phyloP scores from a whole-genome alignment of 1,140 invertebrate genomes.

The Spodoptera litura region DNA sequence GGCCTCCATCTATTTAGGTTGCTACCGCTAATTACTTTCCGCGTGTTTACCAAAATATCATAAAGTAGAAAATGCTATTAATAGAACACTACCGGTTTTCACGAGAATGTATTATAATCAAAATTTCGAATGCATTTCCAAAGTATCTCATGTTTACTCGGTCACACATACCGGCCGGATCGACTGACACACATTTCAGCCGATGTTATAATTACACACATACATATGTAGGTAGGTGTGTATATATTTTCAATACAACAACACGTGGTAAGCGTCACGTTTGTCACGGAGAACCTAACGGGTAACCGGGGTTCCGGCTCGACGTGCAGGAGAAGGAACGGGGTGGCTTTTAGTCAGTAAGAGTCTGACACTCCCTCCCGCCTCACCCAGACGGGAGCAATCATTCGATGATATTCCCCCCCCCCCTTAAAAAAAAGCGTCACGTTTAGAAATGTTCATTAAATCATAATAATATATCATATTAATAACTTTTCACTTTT shows the following conservation, averaged over 20 bases:
- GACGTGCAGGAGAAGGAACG: too few relatives aligned
- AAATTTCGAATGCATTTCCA: slow-evolving; percentile 40
- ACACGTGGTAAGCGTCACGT: slow-evolving; percentile 24
- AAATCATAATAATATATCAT: slow-evolving; percentile 35
- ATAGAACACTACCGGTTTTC: slow-evolving; percentile 37
- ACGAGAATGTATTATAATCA: neutral
- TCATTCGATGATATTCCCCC: too few relatives aligned
- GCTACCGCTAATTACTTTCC: slow-evolving; percentile 30
- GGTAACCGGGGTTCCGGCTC: too few relatives aligned
- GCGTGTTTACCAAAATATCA: neutral
- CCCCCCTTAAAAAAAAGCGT: too few relatives aligned
- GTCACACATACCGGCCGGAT: slow-evolving; percentile 54
- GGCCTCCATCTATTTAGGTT: slow-evolving; percentile 7
- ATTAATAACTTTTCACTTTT: slow-evolving; percentile 52
- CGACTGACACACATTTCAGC: slow-evolving; percentile 74
- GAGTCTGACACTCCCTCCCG: too few relatives aligned
- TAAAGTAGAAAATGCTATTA: slow-evolving; percentile 34
- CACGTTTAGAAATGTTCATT: slow-evolving; percentile 42
- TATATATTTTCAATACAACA: slow-evolving; percentile 62
- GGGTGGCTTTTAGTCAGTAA: too few relatives aligned
- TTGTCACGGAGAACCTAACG: too few relatives aligned
- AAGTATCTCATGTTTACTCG: neutral
- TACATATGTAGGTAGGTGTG: too few relatives aligned
- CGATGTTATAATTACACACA: slow-evolving; percentile 72
- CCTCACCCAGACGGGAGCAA: too few relatives aligned